Base-by-base conservation (phyloP, 2,113 vertebrate species). In the Dascyllus trimaculatus region DNA sequence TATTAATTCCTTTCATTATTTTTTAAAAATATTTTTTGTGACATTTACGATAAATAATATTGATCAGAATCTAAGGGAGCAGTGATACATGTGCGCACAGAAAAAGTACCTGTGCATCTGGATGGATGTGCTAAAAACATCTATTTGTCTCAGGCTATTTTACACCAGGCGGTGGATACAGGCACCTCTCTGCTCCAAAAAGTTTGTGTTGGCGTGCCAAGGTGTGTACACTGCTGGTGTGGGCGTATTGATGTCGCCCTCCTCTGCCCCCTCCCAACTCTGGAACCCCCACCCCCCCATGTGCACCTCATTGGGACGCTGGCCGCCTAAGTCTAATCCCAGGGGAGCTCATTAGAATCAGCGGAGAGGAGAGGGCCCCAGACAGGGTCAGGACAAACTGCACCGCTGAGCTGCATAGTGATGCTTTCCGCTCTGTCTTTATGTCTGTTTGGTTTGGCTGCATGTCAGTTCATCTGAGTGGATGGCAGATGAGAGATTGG, bases 281-380 rank as follows among this genome's bases (percentile, higher is more conserved):
- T 10, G 11, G 10, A 38, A 15, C 51, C 35, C 1, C 2, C 6
- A 22, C 29, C 52, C 52, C 29, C 78, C 40, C n/a, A n/a, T n/a
- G n/a, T 2, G 1, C 21, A 14, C 78, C 85, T 91, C 86, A 89
- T 84, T 82, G 84, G 86, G 89, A 89, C 85, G 69, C 82, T 75
- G 82, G 80, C 71, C 32, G 81, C 74, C 87, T 73, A 64, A 85
- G 59, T 75, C 54, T 70, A 66, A 69, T 89, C 92, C 85, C 87
- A 1, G 4, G 90, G 90, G 94, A 93, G 86, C 94, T 94, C 92
- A 94, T 94, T 94, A 94, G 91, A 91, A 91, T 91, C 88, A 82
- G 68, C 62, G 49, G 81, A 76, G 89, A 87, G 85, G 80, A 85
- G 86, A 73, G 70, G 86, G 81, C 86, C 91, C 78, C 88, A 88